Evolutionary conservation across 2,113 vertebrate genomes (phyloP), one percentile per base, ranked within the genome.

Genomic region (Acrocephalus arundinaceus): DNA sequence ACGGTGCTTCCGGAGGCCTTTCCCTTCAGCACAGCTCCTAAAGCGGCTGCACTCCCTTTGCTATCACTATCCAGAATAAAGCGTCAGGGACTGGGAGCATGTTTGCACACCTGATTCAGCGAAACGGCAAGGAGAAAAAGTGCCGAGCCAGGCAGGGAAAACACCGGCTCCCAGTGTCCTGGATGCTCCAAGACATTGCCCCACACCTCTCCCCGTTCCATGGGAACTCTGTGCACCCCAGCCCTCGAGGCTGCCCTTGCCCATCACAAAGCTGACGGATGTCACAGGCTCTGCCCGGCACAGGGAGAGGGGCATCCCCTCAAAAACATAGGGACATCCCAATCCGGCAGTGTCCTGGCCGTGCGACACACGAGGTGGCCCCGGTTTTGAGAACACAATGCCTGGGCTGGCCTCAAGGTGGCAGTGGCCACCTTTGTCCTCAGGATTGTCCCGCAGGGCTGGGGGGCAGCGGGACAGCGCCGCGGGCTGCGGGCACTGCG

Each of bases 401-500:
- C 91, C 58, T 71, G 35, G 71, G 55, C 71, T 87, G 93, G 78
- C 94, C 94, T 97, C 94, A 94, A 93, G 94, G 71, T 96, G 96
- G 91, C 96, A 96, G 84, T 79, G 95, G 93, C 85, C 91, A 45
- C 92, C 95, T 93, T 85, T 76, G 90, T 97, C 85, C 90, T 57
- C 49, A 9, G 74, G 74, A 55, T 9, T 10, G 66, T 23, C 71
- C 75, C 11, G 7, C 63, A 75, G 79, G 71, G 51, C 22, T 15
- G 33, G 52, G 39, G 67, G 67, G 11, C 41, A 43, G 41, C 41
- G 41, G 41, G 18, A 7, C 68, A 48, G 76, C 41, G 15, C 75
- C 22, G 28, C 2, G 7, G 59, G 55, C 25, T 22, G 75, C 13
- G 15, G 43, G 43, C 37, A 37, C 37, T 37, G 37, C 37, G 37